Conservation (phyloP, 53 echinoderm and acorn worm species). For the Mesocentrotus franciscanus region DNA sequence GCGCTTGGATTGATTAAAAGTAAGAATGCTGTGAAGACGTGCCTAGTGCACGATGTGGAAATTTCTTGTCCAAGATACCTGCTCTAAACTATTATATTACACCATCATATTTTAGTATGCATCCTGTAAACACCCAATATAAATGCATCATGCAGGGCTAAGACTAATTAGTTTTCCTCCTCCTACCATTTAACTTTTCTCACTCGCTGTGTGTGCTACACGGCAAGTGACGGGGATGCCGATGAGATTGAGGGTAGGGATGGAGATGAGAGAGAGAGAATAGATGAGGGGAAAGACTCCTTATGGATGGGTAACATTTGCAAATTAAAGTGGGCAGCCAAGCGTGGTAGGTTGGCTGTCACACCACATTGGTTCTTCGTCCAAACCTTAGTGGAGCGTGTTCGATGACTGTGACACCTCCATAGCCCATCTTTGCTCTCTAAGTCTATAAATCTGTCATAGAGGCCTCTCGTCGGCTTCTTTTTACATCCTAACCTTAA, state of each 20-base stretch:
- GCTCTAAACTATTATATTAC: not conserved
- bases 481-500: constrained; percentile 35
- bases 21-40: not conserved
- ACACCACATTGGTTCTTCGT: constrained; percentile 43
- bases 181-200: constrained; percentile 1
- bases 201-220: not conserved
- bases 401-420: constrained; percentile 60
- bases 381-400: constrained; percentile 47
- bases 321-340: constrained; percentile 65
- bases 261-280: constrained; percentile 18
- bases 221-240: constrained; percentile 12
- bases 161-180: constrained; percentile 45
- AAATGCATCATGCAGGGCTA: constrained; percentile 6
- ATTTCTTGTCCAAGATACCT: not conserved
- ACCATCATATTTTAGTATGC: constrained; percentile 1
- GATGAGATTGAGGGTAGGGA: constrained; percentile 7
- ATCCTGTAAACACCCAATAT: constrained; percentile 3
- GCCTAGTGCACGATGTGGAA: not conserved
- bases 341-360: constrained; percentile 41
- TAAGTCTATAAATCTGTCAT: constrained; percentile 62
- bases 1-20: not conserved
- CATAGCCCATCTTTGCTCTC: not conserved
- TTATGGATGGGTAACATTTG: constrained; percentile 66
- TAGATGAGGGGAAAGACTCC: constrained; percentile 23
- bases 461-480: not conserved